Evolutionary conservation across 2,797 vertebrate genomes (phyloP).

Genomic region (Lepilemur septentrionalis): DNA sequence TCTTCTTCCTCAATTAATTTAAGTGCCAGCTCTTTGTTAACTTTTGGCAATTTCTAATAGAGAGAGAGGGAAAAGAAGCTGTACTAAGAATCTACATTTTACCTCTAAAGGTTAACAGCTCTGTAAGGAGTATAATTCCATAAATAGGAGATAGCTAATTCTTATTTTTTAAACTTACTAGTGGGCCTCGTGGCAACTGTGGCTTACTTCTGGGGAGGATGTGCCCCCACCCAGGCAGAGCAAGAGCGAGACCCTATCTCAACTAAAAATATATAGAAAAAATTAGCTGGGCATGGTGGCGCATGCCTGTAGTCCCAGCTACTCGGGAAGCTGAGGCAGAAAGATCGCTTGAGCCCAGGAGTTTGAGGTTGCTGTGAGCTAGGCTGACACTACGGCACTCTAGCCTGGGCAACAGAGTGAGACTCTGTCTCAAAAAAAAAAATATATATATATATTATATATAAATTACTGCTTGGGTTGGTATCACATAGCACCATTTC

Average conservation of each 20-base stretch:
- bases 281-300: too few species aligned
- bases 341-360: too few species aligned
- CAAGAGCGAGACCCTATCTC: too few species aligned
- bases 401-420: too few species aligned
- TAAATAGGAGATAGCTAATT: background rate
- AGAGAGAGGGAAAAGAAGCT: background rate
- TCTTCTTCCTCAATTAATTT: constrained; percentile 97
- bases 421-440: too few species aligned
- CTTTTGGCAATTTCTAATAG: constrained; percentile 93
- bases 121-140: background rate
- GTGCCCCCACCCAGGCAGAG: background rate
- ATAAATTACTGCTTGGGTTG: background rate
- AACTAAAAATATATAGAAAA: too few species aligned
- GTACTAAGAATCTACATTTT: background rate
- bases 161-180: background rate
- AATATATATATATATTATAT: too few species aligned
- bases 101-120: background rate
- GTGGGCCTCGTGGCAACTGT: background rate
- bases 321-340: too few species aligned
- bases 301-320: too few species aligned
- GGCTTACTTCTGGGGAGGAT: background rate
- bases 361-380: too few species aligned
- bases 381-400: too few species aligned
- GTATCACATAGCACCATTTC: background rate
- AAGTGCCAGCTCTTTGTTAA: constrained; percentile 96